A percentile compares a stretch with the other conserved stretches of the same genome.
Evolutionary conservation across 2,888 invertebrate genomes (phyloP).

Genomic region (Leucophenga montana): DNA sequence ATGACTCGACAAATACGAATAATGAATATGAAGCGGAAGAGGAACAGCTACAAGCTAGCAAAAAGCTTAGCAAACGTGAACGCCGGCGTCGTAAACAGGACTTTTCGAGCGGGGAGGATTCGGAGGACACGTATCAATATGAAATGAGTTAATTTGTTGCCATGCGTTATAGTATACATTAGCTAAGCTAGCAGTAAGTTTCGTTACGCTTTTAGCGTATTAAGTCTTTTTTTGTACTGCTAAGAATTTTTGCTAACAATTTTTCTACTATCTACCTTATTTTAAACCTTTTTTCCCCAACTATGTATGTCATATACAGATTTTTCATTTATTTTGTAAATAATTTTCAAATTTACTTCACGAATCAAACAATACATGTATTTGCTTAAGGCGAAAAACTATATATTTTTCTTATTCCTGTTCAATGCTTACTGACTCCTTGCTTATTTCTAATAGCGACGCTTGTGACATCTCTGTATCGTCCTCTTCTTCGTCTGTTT

Average conservation of each 20-base stretch:
- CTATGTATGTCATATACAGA: not conserved
- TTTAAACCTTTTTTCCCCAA: not conserved
- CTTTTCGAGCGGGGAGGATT: conserved; percentile 74
- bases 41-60: conserved; percentile 50
- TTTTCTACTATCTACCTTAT: not conserved
- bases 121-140: conserved; percentile 68
- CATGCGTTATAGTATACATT: not conserved
- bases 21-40: conserved; percentile 44
- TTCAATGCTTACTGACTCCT: conserved; percentile 62
- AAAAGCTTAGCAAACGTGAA: conserved; percentile 71
- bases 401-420: not conserved
- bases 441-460: conserved; percentile 70
- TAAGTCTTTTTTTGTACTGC: not conserved
- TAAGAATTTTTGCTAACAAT: not conserved
- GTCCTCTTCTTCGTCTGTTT: conserved; percentile 93
- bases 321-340: conserved; percentile 6
- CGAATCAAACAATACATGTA: too few species aligned
- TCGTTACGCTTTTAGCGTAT: not conserved
- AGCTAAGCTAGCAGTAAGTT: not conserved
- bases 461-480: conserved; percentile 77
- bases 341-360: not conserved
- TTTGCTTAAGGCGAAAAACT: too few species aligned
- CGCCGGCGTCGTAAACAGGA: conserved; percentile 68
- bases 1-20: not conserved
- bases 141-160: conserved; percentile 55